Conservation (phyloP, 1,140 invertebrate species). For the Ostrea denselamellosa region DNA sequence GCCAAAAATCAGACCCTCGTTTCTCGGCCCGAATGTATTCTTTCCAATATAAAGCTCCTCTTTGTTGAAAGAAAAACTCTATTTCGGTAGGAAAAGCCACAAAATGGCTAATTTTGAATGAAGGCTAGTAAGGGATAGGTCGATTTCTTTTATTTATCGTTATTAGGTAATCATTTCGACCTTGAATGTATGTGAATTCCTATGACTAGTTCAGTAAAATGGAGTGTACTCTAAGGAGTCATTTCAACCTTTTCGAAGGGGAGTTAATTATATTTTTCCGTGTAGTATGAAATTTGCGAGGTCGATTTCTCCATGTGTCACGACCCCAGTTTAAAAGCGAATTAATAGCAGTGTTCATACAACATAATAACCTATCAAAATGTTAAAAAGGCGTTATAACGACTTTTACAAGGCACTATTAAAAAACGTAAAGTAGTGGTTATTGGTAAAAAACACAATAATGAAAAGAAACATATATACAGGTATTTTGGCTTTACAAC, state of each 20-base stretch:
- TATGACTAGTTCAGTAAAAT: neutral
- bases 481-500: no score
- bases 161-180: neutral
- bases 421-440: neutral
- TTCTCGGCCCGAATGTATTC: constrained; percentile 1
- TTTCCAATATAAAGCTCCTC: neutral
- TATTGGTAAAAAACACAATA: no score
- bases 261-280: constrained; percentile 31
- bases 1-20: neutral
- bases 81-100: constrained; percentile 7
- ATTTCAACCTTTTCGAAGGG: neutral
- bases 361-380: neutral
- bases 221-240: neutral
- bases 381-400: neutral
- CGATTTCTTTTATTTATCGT: neutral
- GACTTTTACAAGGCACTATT: neutral
- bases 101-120: constrained; percentile 26
- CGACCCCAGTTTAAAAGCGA: neutral
- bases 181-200: neutral
- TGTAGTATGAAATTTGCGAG: constrained; percentile 14
- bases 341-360: neutral
- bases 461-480: no score
- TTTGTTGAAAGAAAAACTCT: neutral
- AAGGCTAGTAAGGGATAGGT: neutral
- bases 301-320: neutral